Evolutionary conservation across 2,888 invertebrate species (phyloP), one percentile per base, ranked within the genome.

Genomic region (Apodemia duryi): DNA sequence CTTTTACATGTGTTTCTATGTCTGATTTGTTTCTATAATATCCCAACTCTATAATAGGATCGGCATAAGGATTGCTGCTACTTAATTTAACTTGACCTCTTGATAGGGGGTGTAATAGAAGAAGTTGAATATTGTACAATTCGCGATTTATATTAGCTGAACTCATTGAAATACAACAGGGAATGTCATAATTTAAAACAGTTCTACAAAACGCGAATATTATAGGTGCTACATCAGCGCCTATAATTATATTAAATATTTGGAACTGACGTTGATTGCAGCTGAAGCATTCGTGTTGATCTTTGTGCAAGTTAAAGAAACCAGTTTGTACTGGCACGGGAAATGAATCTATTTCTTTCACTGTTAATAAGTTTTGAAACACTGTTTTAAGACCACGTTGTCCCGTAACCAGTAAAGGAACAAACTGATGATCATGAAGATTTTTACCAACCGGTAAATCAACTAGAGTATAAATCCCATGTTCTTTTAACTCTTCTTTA

Each of bases 11-110:
- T 4, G 75, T 71, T 6, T 69, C 64, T 46, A 88, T 61, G 66
- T 90, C 89, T 61, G 75, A 68, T 54, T 77, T 71, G 43, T 83
- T 73, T 67, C 84, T 82, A 61, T 78, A 83, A 69, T 71, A 87
- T 1, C 87, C 91, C 64, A 83, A 68, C 66, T 84, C 77, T 67
- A 90, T 85, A 2, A 82, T 60, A 0, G 91, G 91, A 69, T 83
- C 79, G 28, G 82, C 84, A 0, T 78, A 69, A 6, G 86, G 84
- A 73, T 89, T 75, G 6, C 61, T 75, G 68, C 84, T 89, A 65
- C 67, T 77, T 51, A 90, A 72, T 62, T 68, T 81, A 0, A 90
- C 81, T 74, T 77, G 72, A 9, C 89, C 89, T 75, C 84, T 77
- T 0, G 89, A 90, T 57, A 77, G 68, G 6, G 86, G 85, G 72